These are phyloP conservation scores for Bombus superbus DNA, from an alignment of 1,140 invertebrate genomes.

Conservation along the genomic window DNA sequence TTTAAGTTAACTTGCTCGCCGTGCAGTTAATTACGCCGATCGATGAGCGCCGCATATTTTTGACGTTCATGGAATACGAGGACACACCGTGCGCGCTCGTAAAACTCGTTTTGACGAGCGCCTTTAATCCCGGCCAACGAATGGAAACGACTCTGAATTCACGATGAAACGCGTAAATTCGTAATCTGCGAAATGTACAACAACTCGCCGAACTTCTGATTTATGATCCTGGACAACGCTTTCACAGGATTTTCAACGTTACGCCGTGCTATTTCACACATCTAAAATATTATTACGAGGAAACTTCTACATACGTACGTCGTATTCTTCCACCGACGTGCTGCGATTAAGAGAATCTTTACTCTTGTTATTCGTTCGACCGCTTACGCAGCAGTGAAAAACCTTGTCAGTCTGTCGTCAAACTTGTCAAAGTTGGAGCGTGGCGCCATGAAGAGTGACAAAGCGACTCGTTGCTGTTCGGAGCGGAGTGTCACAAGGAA, in stretches of 20 bases:
- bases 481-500: background rate
- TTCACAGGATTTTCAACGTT: background rate
- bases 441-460: background rate
- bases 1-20: conserved; percentile 19
- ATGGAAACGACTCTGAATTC: background rate
- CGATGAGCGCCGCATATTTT: background rate
- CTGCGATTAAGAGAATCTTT: background rate
- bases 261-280: background rate
- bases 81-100: background rate
- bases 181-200: background rate
- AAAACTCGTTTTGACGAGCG: conserved; percentile 28
- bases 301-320: no score
- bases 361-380: background rate
- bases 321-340: background rate
- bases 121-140: conserved; percentile 11
- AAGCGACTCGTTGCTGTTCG: background rate
- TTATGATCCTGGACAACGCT: background rate
- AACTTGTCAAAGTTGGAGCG: background rate
- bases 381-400: background rate
- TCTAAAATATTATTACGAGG: background rate
- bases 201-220: conserved; percentile 14
- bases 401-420: background rate
- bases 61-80: background rate
- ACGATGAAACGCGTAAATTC: conserved; percentile 18
- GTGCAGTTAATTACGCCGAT: background rate